These are phyloP conservation scores for Xestia xanthographa DNA, from an alignment of 2,888 invertebrate species.

Conservation along the genomic window DNA sequence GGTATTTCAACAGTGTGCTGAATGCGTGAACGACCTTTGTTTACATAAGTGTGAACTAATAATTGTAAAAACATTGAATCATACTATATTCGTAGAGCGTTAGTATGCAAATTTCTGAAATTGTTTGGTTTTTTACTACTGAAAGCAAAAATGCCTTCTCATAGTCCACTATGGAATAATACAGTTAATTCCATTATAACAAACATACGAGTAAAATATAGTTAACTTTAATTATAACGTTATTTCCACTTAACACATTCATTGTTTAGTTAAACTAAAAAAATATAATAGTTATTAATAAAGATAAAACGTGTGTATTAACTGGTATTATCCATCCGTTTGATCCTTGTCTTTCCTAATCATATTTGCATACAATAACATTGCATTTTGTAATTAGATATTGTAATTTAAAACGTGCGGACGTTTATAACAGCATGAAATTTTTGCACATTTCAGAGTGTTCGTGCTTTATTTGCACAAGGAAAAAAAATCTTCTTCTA, in stretches of 20 bases:
- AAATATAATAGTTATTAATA: background rate
- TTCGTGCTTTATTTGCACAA: too few relatives aligned
- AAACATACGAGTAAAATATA: background rate
- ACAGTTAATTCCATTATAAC: too few relatives aligned
- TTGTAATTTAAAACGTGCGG: background rate
- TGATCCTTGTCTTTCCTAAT: conserved; percentile 25
- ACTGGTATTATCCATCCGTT: background rate
- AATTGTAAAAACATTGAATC: too few relatives aligned
- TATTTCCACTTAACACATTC: conserved; percentile 4
- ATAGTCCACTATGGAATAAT: too few relatives aligned
- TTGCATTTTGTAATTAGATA: conserved; percentile 37
- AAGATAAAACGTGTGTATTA: conserved; percentile 4
- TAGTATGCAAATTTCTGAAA: too few relatives aligned
- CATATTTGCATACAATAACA: conserved; percentile 49
- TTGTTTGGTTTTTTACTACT: too few relatives aligned
- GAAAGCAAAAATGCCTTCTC: too few relatives aligned
- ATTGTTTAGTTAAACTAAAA: conserved; percentile 3
- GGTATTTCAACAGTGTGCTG: too few relatives aligned
- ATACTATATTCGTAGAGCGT: too few relatives aligned
- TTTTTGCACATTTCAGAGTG: background rate
- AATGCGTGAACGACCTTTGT: too few relatives aligned
- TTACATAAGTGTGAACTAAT: too few relatives aligned
- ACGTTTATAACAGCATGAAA: background rate
- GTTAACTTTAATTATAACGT: background rate
- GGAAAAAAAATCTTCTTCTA: too few relatives aligned